phyloP scores from a whole-genome alignment of 2,888 invertebrate species.

The Eupithecia tripunctaria region DNA sequence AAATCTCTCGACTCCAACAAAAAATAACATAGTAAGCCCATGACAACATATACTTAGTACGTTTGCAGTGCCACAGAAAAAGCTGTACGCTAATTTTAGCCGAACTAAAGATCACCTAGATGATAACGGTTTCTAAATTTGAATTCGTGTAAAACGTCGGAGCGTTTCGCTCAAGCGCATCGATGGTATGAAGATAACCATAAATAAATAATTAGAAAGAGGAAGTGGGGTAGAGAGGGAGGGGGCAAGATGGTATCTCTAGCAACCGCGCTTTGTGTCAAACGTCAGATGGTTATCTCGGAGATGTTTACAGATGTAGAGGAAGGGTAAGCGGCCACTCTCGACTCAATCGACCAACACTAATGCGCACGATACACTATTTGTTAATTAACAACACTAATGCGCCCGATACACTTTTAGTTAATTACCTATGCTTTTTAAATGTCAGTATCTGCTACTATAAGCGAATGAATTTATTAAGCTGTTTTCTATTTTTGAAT shows the following conservation, averaged over 20 bases:
- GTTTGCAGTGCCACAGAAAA: constrained; percentile 38
- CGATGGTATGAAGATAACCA: constrained; percentile 82
- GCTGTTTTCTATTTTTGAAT: constrained; percentile 23
- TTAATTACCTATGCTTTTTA: constrained; percentile 74
- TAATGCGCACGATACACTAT: constrained; percentile 70
- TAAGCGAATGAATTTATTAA: constrained; percentile 46
- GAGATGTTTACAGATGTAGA: constrained; percentile 84
- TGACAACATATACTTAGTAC: not conserved
- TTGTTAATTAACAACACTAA: constrained; percentile 77
- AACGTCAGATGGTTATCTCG: constrained; percentile 82
- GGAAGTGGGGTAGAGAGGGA: constrained; percentile 63
- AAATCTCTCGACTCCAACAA: not conserved
- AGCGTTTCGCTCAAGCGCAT: constrained; percentile 78
- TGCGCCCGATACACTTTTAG: constrained; percentile 69
- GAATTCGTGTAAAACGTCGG: constrained; percentile 72
- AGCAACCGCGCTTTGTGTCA: constrained; percentile 84
- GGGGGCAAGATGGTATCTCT: constrained; percentile 77
- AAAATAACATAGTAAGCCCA: not conserved
- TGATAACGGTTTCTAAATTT: constrained; percentile 79
- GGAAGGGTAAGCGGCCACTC: constrained; percentile 76
- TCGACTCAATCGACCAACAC: constrained; percentile 75
- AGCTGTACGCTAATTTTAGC: constrained; percentile 60
- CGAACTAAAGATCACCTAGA: constrained; percentile 71
- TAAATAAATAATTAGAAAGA: constrained; percentile 84
- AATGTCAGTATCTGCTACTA: constrained; percentile 50